Conservation (phyloP, 1,140 invertebrate genomes). For the Parapsyche elsis region DNA sequence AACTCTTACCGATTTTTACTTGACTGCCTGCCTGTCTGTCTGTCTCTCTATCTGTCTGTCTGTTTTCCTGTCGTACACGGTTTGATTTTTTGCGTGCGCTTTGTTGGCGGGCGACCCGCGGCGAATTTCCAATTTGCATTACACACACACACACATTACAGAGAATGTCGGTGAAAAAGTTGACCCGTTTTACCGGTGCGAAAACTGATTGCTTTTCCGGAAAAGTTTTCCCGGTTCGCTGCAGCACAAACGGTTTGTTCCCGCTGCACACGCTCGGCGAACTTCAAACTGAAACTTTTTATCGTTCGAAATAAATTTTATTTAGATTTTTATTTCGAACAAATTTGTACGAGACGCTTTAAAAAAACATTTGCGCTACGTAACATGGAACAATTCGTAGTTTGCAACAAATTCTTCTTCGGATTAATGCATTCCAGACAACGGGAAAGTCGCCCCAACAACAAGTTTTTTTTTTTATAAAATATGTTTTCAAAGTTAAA, state of each 20-base stretch:
- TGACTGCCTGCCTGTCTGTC: constrained; percentile 12
- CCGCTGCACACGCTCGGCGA: constrained; percentile 3
- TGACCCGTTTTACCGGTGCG: constrained; percentile 35
- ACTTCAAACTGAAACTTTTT: constrained; percentile 19
- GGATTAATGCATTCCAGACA: constrained; percentile 1
- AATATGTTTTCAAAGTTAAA: too few relatives aligned
- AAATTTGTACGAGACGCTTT: background rate
- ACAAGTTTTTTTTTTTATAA: too few relatives aligned
- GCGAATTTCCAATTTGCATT: constrained; percentile 36
- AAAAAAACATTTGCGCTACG: too few relatives aligned
- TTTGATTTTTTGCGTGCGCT: constrained; percentile 7
- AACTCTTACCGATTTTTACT: constrained; percentile 35
- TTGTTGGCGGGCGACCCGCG: constrained; percentile 1
- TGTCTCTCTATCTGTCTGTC: constrained; percentile 25
- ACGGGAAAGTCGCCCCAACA: too few relatives aligned
- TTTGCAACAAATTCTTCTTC: constrained; percentile 6
- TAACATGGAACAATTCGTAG: background rate
- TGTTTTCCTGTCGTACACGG: background rate
- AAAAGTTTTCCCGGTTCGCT: constrained; percentile 32
- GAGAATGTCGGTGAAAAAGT: constrained; percentile 3
- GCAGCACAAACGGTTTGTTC: constrained; percentile 28
- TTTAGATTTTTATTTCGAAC: constrained; percentile 19
- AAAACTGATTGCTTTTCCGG: constrained; percentile 42
- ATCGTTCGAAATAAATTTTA: constrained; percentile 19
- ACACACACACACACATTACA: constrained; percentile 6